Base-by-base conservation (phyloP, 2,797 vertebrate genomes). In the Florisuga fusca region DNA sequence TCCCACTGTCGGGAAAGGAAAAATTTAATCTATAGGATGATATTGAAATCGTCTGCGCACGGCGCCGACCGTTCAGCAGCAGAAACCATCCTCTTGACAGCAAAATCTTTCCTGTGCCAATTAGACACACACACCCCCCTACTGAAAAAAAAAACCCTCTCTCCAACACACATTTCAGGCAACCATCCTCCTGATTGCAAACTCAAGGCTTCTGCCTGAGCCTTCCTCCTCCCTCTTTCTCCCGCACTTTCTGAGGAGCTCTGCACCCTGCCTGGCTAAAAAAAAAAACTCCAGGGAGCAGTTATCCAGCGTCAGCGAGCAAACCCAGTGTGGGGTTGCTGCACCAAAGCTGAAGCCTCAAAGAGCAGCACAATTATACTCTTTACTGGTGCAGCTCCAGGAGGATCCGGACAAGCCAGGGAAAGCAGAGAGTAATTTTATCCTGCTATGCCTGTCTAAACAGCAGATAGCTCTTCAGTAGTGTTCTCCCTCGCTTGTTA, bases 391-490 rank as follows among this genome's bases (percentile, higher is more conserved):
- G 82, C 79, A 93, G 63, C 74, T 94, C 94, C 91, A 84, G 76
- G 85, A 95, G 33, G 61, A 94, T 59, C 82, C 85, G 94, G 76
- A 87, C 48, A 94, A 94, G 94, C 80, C 73, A 73, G 0, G 58
- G 79, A 55, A 95, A 87, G 66, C 7, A 14, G 43, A 71, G 85
- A 82, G 76, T 61, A 91, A 96, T 95, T 95, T 95, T 84, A 90
- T 93, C 93, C 85, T 93, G 95, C 79, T 94, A 88, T 94, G 94
- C 93, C 94, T 94, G 63, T 93, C 89, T 95, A 96, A 93, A 88
- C 85, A 51, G 61, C 87, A 84, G 84, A 69, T 31, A 88, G 66
- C 59, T 96, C 94, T 61, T 91, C 91, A 34, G 79, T 13, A 72
- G 41, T 64, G 66, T 90, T 96, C 89, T 86, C 69, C 69, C 79